Evolutionary conservation across 2,113 vertebrate genomes (phyloP), one percentile per base, ranked within the genome.

Genomic region (Pagrus major): DNA sequence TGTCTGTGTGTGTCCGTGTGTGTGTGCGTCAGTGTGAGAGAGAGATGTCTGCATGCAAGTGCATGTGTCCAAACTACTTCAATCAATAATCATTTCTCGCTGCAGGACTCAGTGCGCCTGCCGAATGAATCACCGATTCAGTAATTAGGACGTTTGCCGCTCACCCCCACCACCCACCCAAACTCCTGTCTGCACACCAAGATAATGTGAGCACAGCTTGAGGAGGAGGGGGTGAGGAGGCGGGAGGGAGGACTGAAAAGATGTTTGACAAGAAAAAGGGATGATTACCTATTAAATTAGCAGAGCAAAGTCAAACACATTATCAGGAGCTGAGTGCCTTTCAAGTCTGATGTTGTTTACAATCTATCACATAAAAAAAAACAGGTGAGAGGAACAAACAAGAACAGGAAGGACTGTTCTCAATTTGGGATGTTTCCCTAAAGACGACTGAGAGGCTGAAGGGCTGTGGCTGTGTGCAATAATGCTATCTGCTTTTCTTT

Each of bases 81-180:
- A 90, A 94, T 93, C 90, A 93, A 91, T 93, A 93, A 91, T 85
- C 84, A 83, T 87, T 92, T 86, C 80, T 84, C 78, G 52, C 89
- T 61, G 79, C 87, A 85, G 89, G 85, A 90, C 83, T 81, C 80
- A 25, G 71, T 18, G 71, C 49, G 78, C n/a, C 81, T 46, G 81
- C 82, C 71, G 71, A 87, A 91, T 88, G 89, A 94, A 92, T 91
- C 84, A 78, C 87, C 37, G 82, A 89, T 80, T 91, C 68, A 73
- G 79, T 87, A 93, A 93, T 89, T 91, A 90, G 71, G 87, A 90
- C 59, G 86, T 92, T 86, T 80, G 91, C 85, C 54, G 78, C 70
- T 66, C 78, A 27, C 56, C 74, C 71, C 71, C 75, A 35, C 77
- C 86, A 69, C 73, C 84, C 79, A 71, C 70, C 65, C 33, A 23